Conservation (phyloP, 2,888 invertebrate species). For the Petrolisthes manimaculis region DNA sequence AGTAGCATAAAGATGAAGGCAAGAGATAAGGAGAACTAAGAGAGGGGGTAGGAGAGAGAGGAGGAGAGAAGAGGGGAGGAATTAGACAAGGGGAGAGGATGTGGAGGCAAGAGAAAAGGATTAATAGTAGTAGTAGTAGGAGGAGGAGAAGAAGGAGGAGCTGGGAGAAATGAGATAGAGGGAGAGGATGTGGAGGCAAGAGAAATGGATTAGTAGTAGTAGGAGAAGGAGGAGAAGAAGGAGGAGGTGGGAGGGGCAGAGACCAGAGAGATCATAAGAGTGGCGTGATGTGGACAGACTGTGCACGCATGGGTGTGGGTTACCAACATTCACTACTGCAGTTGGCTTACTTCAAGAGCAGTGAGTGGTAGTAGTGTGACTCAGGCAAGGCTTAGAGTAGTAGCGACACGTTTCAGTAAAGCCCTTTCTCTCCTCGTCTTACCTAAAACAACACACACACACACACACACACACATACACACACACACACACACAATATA, state of each 20-base stretch:
- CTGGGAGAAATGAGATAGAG: no score
- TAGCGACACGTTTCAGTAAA: no score
- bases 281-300: not conserved
- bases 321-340: no score
- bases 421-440: no score
- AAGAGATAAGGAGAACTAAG: no score
- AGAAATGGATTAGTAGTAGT: not conserved
- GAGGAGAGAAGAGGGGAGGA: constrained; percentile 8
- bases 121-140: no score
- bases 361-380: not conserved
- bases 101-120: not conserved
- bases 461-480: no score
- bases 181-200: not conserved
- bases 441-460: no score
- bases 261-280: not conserved
- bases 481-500: no score
- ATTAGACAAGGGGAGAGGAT: not conserved
- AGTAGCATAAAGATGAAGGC: no score
- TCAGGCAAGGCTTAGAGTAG: no score
- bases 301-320: not conserved
- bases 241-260: not conserved
- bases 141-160: no score
- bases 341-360: not conserved
- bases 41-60: not conserved
- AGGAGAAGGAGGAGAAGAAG: not conserved